Conservation (phyloP, 1,140 invertebrate genomes). For the Platyscapa corneri region DNA sequence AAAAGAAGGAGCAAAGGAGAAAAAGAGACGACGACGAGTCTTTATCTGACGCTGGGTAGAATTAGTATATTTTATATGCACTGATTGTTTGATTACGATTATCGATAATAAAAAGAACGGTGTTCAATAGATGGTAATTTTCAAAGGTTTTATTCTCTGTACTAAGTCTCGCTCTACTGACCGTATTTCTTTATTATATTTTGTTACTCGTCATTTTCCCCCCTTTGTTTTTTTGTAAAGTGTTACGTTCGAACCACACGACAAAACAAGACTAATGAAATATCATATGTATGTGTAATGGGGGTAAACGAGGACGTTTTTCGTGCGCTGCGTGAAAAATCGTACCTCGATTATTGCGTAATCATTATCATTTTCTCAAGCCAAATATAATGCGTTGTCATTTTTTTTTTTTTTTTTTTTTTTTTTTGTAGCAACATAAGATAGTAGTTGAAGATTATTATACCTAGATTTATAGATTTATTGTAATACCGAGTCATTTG, state of each 20-base stretch:
- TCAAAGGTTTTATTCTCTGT: constrained; percentile 61
- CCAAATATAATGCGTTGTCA: constrained; percentile 51
- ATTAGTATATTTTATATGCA: constrained; percentile 75
- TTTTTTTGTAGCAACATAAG: constrained; percentile 31
- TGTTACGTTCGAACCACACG: constrained; percentile 26
- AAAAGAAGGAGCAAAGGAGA: constrained; percentile 52
- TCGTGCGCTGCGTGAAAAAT: constrained; percentile 35
- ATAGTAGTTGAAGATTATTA: constrained; percentile 39
- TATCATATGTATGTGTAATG: constrained; percentile 20
- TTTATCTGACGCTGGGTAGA: constrained; percentile 75
- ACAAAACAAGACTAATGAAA: constrained; percentile 23
- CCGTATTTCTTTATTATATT: constrained; percentile 44
- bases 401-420: constrained; percentile 20
- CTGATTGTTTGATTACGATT: constrained; percentile 75
- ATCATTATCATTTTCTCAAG: constrained; percentile 45
- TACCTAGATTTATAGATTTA: constrained; percentile 51
- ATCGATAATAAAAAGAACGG: constrained; percentile 74
- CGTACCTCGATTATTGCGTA: constrained; percentile 1
- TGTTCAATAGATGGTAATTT: constrained; percentile 73
- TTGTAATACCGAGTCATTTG: constrained; percentile 53
- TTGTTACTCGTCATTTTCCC: constrained; percentile 28
- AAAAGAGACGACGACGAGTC: constrained; percentile 60
- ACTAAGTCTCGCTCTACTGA: constrained; percentile 54
- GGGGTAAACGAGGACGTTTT: constrained; percentile 32
- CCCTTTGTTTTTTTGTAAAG: constrained; percentile 34